phyloP scores from a whole-genome alignment of 2,888 invertebrate genomes.

The Trissolcus brochymenae region DNA sequence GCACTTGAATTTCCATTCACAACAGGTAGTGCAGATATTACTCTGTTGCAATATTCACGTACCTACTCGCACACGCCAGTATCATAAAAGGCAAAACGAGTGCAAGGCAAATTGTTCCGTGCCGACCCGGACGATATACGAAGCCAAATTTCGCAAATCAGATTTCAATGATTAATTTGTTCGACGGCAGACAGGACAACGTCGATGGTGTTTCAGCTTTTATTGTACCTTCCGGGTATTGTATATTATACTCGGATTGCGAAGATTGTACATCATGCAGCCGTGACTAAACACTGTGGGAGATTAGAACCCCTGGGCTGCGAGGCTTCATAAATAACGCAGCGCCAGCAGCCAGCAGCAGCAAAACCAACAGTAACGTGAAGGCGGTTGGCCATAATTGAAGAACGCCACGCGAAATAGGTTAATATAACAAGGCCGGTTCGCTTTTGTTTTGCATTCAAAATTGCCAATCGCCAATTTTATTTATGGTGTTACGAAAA shows the following conservation, averaged over 20 bases:
- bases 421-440: constrained; percentile 45
- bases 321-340: constrained; percentile 57
- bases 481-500: too few relatives aligned
- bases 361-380: constrained; percentile 41
- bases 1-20: constrained; percentile 29
- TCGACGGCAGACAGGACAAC: constrained; percentile 16
- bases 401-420: constrained; percentile 45
- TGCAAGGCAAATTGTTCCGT: constrained; percentile 6
- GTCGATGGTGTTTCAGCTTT: constrained; percentile 37
- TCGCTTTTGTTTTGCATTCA: constrained; percentile 1
- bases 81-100: constrained; percentile 17
- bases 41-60: constrained; percentile 26
- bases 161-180: constrained; percentile 39
- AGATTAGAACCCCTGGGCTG: constrained; percentile 57
- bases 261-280: constrained; percentile 47
- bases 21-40: constrained; percentile 17
- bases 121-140: constrained; percentile 10
- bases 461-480: too few relatives aligned
- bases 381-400: constrained; percentile 53
- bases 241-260: constrained; percentile 42
- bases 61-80: background rate
- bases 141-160: constrained; percentile 21
- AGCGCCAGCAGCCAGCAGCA: constrained; percentile 28
- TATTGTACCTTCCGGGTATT: constrained; percentile 50
- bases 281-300: constrained; percentile 55